Evolutionary conservation across 2,797 vertebrate species (phyloP).

Genomic region (Anabas testudineus): DNA sequence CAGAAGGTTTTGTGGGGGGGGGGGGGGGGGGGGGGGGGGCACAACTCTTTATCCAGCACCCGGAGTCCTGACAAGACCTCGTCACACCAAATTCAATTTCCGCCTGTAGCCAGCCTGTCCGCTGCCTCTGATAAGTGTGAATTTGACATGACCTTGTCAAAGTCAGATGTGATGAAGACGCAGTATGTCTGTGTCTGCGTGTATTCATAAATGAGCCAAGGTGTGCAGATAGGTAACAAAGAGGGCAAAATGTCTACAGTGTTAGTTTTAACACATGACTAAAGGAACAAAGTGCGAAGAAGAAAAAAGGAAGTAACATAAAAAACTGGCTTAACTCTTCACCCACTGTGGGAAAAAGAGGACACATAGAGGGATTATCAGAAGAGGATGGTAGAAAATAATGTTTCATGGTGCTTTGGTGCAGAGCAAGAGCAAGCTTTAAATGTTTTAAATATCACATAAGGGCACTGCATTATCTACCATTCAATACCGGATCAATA

Average conservation of each 20-base stretch:
- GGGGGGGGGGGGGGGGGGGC: constrained; percentile 18
- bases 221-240: constrained; percentile 42
- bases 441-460: constrained; percentile 83
- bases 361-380: constrained; percentile 38
- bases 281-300: not conserved
- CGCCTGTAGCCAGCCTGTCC: constrained; percentile 63
- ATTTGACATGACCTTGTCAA: constrained; percentile 81
- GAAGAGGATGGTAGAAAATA: constrained; percentile 45
- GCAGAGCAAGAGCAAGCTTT: constrained; percentile 51
- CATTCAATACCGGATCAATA: constrained; percentile 83
- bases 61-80: constrained; percentile 56
- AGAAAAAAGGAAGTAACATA: not conserved
- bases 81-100: constrained; percentile 77
- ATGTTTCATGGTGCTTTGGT: constrained; percentile 55
- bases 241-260: not conserved
- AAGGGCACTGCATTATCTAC: constrained; percentile 82
- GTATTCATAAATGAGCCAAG: constrained; percentile 36
- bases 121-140: constrained; percentile 64
- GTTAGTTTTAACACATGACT: not conserved
- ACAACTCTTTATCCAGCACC: constrained; percentile 46
- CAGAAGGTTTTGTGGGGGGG: constrained; percentile 29
- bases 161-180: constrained; percentile 69
- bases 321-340: constrained; percentile 40
- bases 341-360: constrained; percentile 37
- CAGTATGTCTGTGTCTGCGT: constrained; percentile 34